Evolutionary conservation across 2,113 vertebrate species (phyloP), one percentile per base, ranked within the genome.

Genomic region (Lagopus muta): DNA sequence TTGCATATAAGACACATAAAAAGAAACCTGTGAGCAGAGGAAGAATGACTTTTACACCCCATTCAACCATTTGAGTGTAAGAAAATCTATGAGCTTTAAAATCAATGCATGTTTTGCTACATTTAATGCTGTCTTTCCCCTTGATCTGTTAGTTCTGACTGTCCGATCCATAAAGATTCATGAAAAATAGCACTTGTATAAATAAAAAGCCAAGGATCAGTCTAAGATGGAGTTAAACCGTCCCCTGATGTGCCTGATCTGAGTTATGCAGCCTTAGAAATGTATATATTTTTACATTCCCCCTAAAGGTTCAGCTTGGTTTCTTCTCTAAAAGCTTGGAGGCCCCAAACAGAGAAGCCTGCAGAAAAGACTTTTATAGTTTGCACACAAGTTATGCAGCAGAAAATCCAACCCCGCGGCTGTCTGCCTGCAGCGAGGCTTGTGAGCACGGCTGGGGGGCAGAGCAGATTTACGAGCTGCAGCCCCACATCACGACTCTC

Each of bases 1-100:
- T 85, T 86, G 85, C 75, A 90, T 91, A 93, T 81, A 92, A 95
- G 38, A 95, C 82, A 84, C 91, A 93, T 84, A 82, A 89, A 92
- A 95, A 95, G 77, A 89, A 95, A 96, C 85, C 94, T 91, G 91
- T 92, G 88, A 95, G 88, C 76, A 88, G 80, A 65, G 80, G n/a
- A 88, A 89, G 76, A 91, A 73, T 38, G 71, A 83, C 45, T 92
- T 94, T 95, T 84, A 93, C 66, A 82, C 20, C 61, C 40, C 76
- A 38, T 65, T 91, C 88, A 83, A 84, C 61, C 1, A 0, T 20
- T 11, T n/a, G 27, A 89, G 38, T 3, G 11, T 32, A 58, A 71
- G 80, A 91, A 83, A 81, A 43, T 8, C 11, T 1, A 6, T 0
- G 5, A 8, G 40, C 36, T 94, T 88, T 75, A 91, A 91, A 93